Percentiles rank a stretch among this genome's conserved stretches.
Evolutionary conservation across 2,888 invertebrate species (phyloP).

Genomic region (Cantharis nigra): DNA sequence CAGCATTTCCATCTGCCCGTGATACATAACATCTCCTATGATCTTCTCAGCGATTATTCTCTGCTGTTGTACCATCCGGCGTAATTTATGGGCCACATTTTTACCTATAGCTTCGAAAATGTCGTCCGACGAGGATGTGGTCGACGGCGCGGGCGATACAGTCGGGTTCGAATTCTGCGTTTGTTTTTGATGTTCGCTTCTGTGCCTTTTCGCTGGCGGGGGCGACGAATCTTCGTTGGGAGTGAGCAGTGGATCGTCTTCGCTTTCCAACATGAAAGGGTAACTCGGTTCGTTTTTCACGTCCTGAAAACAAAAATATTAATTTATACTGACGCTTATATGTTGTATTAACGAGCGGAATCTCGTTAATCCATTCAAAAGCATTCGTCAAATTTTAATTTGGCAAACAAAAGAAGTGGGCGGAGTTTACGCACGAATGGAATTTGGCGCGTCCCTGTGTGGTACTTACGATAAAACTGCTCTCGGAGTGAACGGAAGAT

Average conservation of each 20-base stretch:
- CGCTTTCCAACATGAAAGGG: not conserved
- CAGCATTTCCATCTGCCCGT: conserved; percentile 53
- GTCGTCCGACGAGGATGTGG: conserved; percentile 40
- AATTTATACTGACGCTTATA: too few relatives aligned
- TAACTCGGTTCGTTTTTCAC: conserved; percentile 14
- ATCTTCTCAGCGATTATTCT: conserved; percentile 55
- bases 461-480: not conserved
- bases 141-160: not conserved
- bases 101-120: conserved; percentile 54
- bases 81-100: conserved; percentile 54
- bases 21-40: conserved; percentile 53
- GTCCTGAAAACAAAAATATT: not conserved
- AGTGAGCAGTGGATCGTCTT: conserved; percentile 2
- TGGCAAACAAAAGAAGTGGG: too few relatives aligned
- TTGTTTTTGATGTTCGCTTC: not conserved
- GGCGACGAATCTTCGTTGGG: not conserved
- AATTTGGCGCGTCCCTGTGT: not conserved
- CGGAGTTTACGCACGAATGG: too few relatives aligned
- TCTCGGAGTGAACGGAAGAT: not conserved
- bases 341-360: too few relatives aligned
- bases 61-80: conserved; percentile 53
- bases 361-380: too few relatives aligned
- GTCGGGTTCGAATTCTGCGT: not conserved
- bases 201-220: not conserved
- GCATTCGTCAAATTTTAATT: too few relatives aligned